Evolutionary conservation across 2,888 invertebrate genomes (phyloP), one percentile per base, ranked within the genome.

Genomic region (Gisinianus flammeolus): DNA sequence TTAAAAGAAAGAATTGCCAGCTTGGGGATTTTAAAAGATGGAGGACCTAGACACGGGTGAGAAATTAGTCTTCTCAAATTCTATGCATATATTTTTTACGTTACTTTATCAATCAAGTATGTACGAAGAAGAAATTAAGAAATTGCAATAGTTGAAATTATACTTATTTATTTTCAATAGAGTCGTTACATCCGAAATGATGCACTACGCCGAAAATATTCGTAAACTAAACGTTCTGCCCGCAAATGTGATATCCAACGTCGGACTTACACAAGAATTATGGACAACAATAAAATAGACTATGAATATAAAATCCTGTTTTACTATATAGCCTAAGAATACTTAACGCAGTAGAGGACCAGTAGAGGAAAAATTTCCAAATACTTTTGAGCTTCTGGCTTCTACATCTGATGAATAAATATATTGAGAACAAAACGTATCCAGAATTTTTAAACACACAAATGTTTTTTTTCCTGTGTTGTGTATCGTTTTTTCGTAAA

Each of bases 31-130:
- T 91, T 92, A 77, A 97, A 96, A 85, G 95, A 97, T 88, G 97
- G 97, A n/a, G 96, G 97, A 69, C 97, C 97, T 1, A 95, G 97
- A 86, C 97, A 97, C 87, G 97, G 96, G 90, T 90, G 87, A 85
- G 70, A 28, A 30, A 6, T 62, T 62, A 35, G 12, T 35, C 35
- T 35, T 35, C 12, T 35, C 35, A 35, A 8, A 35, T n/a, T n/a
- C n/a, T 12, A 24, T 62, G 62, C 8, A 62, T 26, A 24, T 62
- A 24, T 4, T 62, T 68, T 2, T n/a, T 19, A 69, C 24, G 12
- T 26, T 30, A 62, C 22, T 66, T n/a, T n/a, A n/a, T n/a, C n/a
- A n/a, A n/a, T n/a, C n/a, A n/a, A n/a, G n/a, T n/a, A n/a, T n/a
- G n/a, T n/a, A n/a, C n/a, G n/a, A n/a, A n/a, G n/a, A n/a, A n/a